These are phyloP conservation scores for Muraenolepis orangiensis DNA, from an alignment of 2,797 vertebrate genomes.

Conservation along the genomic window DNA sequence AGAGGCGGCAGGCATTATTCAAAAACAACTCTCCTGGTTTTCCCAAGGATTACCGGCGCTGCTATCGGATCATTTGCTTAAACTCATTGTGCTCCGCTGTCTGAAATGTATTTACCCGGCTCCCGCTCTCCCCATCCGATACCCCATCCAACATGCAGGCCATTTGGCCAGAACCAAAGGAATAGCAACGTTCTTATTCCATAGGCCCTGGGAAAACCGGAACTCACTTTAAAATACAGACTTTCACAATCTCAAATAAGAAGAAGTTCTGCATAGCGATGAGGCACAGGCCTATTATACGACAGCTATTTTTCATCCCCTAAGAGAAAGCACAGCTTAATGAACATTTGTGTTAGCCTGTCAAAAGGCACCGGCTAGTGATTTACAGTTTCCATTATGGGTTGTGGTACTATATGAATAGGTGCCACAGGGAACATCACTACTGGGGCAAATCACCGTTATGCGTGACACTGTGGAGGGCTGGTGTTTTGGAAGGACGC, in stretches of 20 bases:
- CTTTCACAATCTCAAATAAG: constrained; percentile 18
- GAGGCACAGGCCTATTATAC: constrained; percentile 34
- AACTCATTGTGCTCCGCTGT: constrained; percentile 57
- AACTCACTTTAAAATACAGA: constrained; percentile 1
- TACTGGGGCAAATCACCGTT: constrained; percentile 31
- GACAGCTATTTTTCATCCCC: neutral
- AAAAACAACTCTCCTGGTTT: constrained; percentile 70
- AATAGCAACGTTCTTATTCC: constrained; percentile 43
- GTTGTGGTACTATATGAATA: constrained; percentile 57
- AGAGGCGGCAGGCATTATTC: constrained; percentile 46
- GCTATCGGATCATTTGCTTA: constrained; percentile 69
- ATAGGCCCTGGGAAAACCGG: constrained; percentile 26
- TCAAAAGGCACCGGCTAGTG: constrained; percentile 43
- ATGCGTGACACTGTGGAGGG: constrained; percentile 11
- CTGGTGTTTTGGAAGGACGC: constrained; percentile 61
- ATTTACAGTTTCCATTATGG: constrained; percentile 40
- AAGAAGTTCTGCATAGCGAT: constrained; percentile 20
- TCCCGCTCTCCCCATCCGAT: constrained; percentile 39
- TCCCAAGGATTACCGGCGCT: constrained; percentile 68
- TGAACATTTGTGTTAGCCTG: constrained; percentile 7
- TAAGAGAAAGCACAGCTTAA: neutral
- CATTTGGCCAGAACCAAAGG: constrained; percentile 48
- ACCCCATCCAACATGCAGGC: constrained; percentile 29
- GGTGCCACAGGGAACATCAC: constrained; percentile 57
- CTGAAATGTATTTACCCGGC: constrained; percentile 65